These are phyloP conservation scores for Pristis pectinata DNA, from an alignment of 2,797 vertebrate species.

Conservation along the genomic window DNA sequence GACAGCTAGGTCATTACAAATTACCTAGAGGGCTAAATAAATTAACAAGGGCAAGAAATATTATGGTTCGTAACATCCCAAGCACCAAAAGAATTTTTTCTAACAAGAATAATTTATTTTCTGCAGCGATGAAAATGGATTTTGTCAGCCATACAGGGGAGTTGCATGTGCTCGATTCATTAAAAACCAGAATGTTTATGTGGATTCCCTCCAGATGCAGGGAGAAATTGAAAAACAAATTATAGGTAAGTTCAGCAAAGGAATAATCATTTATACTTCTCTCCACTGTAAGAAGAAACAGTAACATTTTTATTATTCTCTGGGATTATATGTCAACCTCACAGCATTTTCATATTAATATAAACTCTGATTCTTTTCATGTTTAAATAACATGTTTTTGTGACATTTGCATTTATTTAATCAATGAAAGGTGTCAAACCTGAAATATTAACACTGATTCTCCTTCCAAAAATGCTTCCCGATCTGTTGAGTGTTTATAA, in stretches of 20 bases:
- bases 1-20: background rate
- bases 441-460: too few relatives aligned
- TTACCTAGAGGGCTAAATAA: background rate
- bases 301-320: background rate
- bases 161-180: constrained; percentile 92
- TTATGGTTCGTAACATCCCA: background rate
- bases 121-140: constrained; percentile 69
- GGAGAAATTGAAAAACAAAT: constrained; percentile 94
- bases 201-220: constrained; percentile 94
- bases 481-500: too few relatives aligned
- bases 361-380: too few relatives aligned
- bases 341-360: background rate
- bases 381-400: background rate
- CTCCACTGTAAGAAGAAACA: background rate
- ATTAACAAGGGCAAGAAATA: background rate
- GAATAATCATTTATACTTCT: accelerated
- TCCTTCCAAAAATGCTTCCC: too few relatives aligned
- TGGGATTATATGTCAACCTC: background rate
- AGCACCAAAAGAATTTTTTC: background rate
- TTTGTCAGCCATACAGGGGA: constrained; percentile 91
- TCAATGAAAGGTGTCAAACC: too few relatives aligned
- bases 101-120: background rate
- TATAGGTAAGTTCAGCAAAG: constrained; percentile 65
- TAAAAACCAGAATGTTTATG: constrained; percentile 90
- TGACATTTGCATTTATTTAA: background rate